A percentile compares a stretch with the other conserved stretches of the same genome.
Evolutionary conservation across 2,797 vertebrate genomes (phyloP).

Genomic region (Phrynocephalus forsythii): DNA sequence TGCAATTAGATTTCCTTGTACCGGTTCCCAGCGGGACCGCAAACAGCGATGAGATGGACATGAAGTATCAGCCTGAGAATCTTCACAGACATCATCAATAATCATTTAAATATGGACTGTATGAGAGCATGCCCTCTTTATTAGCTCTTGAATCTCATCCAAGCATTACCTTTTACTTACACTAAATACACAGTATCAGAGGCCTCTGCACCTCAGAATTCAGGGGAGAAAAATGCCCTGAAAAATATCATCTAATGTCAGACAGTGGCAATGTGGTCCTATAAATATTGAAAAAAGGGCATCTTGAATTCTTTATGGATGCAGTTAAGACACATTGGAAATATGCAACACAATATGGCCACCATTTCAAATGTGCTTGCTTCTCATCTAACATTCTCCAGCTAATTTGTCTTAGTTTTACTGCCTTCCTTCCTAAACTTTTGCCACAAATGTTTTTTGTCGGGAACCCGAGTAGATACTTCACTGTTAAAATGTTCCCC

Average conservation of each 20-base stretch:
- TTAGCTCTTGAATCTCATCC: neutral
- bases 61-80: too few relatives aligned
- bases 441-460: conserved; percentile 69
- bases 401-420: conserved; percentile 63
- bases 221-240: neutral
- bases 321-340: conserved; percentile 31
- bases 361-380: conserved; percentile 44
- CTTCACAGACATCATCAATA: too few relatives aligned
- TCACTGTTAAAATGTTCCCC: conserved; percentile 68
- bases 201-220: neutral
- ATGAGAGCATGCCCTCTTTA: neutral
- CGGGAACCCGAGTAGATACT: conserved; percentile 60
- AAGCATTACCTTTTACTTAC: conserved; percentile 33
- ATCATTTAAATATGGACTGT: too few relatives aligned
- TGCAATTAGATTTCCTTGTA: too few relatives aligned
- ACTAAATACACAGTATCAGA: neutral
- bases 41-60: too few relatives aligned
- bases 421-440: conserved; percentile 45
- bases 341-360: conserved; percentile 42
- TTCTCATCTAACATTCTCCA: conserved; percentile 50
- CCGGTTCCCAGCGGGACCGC: too few relatives aligned
- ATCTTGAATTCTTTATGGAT: conserved; percentile 46
- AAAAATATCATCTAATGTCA: conserved; percentile 36
- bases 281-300: conserved; percentile 46
- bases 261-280: conserved; percentile 34